Evolutionary conservation across 2,113 vertebrate genomes (phyloP).

Genomic region (Coturnix japonica): DNA sequence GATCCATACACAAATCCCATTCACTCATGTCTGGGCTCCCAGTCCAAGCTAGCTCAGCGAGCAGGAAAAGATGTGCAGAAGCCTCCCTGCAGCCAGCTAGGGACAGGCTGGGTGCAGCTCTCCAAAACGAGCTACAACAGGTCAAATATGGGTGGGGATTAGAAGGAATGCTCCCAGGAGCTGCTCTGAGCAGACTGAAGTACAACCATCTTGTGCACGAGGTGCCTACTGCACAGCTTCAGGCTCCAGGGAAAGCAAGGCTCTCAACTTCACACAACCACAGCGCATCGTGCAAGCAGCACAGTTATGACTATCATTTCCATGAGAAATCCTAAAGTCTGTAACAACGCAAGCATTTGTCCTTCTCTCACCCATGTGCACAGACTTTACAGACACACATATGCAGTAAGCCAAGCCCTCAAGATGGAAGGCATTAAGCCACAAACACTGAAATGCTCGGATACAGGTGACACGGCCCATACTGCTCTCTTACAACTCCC

Average conservation of each 20-base stretch:
- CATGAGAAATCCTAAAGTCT: background rate
- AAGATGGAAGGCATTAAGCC: background rate
- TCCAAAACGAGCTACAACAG: constrained; percentile 57
- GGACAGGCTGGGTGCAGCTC: constrained; percentile 43
- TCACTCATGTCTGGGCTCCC: background rate
- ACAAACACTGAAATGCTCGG: background rate
- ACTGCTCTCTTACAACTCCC: background rate
- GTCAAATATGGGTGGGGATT: constrained; percentile 57
- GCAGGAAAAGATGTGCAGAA: constrained; percentile 19
- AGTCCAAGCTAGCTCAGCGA: background rate
- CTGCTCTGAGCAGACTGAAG: background rate
- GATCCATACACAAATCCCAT: constrained; percentile 2
- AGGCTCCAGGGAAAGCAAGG: background rate
- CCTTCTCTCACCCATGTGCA: background rate
- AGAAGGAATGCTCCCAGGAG: constrained; percentile 57
- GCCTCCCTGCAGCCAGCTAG: constrained; percentile 2
- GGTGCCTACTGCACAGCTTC: background rate
- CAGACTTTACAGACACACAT: background rate
- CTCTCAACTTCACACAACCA: background rate
- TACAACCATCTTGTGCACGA: background rate
- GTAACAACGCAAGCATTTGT: background rate
- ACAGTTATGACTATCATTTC: background rate
- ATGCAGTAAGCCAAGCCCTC: background rate
- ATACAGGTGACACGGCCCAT: rapidly evolving
- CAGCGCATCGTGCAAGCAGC: background rate